Conservation (phyloP, 1,140 invertebrate genomes). For the Drosophila nebulosa region DNA sequence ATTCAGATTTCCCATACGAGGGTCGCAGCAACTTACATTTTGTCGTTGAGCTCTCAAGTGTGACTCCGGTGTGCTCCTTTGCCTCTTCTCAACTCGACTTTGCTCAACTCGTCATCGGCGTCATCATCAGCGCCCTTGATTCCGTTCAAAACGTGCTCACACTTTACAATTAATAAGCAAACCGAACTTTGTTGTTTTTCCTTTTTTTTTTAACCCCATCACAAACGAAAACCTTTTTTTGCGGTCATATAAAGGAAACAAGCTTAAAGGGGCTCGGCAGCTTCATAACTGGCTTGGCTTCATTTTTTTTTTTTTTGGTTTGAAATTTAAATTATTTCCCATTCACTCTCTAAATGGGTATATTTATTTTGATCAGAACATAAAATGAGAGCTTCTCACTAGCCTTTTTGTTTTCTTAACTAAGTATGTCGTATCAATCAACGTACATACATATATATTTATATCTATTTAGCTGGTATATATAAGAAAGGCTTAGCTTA, state of each 20-base stretch:
- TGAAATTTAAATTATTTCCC: slow-evolving; percentile 63
- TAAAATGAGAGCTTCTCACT: no score
- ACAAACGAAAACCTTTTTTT: slow-evolving; percentile 29
- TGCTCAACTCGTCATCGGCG: slow-evolving; percentile 25
- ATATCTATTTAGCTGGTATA: no score
- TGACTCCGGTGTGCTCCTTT: slow-evolving; percentile 15
- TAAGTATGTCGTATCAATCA: no score
- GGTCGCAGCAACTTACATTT: slow-evolving; percentile 22
- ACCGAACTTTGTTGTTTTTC: slow-evolving; percentile 24
- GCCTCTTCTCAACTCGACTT: not conserved
- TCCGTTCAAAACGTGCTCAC: slow-evolving; percentile 65
- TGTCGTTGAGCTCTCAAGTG: slow-evolving; percentile 47
- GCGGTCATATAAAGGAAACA: slow-evolving; percentile 53
- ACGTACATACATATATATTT: no score
- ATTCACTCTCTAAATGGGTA: slow-evolving; percentile 18
- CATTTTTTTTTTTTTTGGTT: slow-evolving; percentile 19
- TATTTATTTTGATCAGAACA: not conserved
- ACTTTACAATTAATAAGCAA: slow-evolving; percentile 77
- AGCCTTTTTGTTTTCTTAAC: no score
- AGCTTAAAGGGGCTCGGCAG: slow-evolving; percentile 32
- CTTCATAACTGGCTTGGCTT: slow-evolving; percentile 56
- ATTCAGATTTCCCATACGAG: slow-evolving; percentile 76
- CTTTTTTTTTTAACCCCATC: slow-evolving; percentile 37
- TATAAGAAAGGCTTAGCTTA: no score
- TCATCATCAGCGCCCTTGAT: slow-evolving; percentile 72